Conservation (phyloP, 2,797 vertebrate genomes). For the Galagoides demidoff region DNA sequence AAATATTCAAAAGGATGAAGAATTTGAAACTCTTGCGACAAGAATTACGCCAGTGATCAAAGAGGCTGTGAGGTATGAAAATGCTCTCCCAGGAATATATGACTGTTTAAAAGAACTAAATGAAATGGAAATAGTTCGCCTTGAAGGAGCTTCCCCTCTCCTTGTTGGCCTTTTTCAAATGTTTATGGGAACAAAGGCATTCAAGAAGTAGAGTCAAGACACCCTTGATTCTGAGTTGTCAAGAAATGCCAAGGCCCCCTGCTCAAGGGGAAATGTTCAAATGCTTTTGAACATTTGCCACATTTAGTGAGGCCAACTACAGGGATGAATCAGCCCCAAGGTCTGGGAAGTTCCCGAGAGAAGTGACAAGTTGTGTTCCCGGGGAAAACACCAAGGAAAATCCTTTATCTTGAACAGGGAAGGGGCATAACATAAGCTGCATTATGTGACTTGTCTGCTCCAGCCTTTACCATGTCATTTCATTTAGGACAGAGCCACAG, state of each 20-base stretch:
- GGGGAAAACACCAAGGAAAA: constrained; percentile 1
- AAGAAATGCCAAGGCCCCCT: constrained; percentile 9
- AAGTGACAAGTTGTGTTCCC: constrained; percentile 6
- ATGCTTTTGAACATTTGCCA: constrained; percentile 36
- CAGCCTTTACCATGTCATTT: not conserved
- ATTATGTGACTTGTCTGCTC: not conserved
- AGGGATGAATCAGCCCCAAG: constrained; percentile 10
- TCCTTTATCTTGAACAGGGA: not conserved
- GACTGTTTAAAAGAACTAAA: constrained; percentile 62
- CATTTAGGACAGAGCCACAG: constrained; percentile 39
- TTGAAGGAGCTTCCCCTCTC: constrained; percentile 49
- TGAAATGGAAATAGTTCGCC: constrained; percentile 61
- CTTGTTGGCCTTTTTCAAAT: constrained; percentile 43
- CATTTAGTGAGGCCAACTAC: constrained; percentile 24
- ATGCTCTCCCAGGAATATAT: constrained; percentile 56
- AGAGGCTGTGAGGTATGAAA: constrained; percentile 63
- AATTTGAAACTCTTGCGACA: constrained; percentile 64
- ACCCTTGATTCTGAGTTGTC: constrained; percentile 13
- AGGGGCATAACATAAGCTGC: not conserved
- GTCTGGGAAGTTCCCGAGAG: constrained; percentile 24
- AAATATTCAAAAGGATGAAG: constrained; percentile 70
- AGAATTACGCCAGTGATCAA: constrained; percentile 67
- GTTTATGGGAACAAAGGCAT: constrained; percentile 48
- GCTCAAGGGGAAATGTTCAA: too few relatives aligned
- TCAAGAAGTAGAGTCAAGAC: constrained; percentile 50